phyloP scores from a whole-genome alignment of 1,140 invertebrate genomes.

The Tribolium madens region DNA sequence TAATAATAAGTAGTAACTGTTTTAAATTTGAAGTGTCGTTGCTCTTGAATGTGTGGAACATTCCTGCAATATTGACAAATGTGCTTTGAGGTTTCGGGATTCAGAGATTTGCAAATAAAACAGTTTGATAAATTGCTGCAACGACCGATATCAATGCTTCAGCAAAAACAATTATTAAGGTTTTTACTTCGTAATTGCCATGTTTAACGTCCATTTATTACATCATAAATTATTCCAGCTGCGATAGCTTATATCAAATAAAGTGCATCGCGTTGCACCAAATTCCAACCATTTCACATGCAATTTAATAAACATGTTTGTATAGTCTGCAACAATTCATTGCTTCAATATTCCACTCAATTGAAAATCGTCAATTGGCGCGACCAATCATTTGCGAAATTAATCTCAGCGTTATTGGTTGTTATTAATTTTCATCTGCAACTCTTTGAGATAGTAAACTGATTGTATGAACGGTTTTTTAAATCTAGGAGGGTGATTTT shows the following conservation, averaged over 20 bases:
- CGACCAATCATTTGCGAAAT: constrained; percentile 5
- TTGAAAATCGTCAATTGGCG: constrained; percentile 34
- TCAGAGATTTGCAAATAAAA: not conserved
- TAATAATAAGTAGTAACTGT: no score
- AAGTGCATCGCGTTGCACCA: constrained; percentile 44
- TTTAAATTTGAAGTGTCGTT: no score
- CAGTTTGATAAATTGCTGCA: not conserved
- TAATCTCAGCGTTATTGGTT: constrained; percentile 11
- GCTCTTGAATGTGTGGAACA: no score
- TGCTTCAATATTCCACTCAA: constrained; percentile 23
- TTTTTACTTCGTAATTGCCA: constrained; percentile 46
- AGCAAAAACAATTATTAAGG: constrained; percentile 23
- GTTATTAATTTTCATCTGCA: constrained; percentile 1
- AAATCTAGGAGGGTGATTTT: not conserved
- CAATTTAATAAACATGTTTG: constrained; percentile 30
- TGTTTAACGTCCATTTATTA: constrained; percentile 47
- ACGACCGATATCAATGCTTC: constrained; percentile 7
- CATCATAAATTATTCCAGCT: constrained; percentile 45
- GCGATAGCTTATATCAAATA: constrained; percentile 33
- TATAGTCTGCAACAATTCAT: constrained; percentile 33
- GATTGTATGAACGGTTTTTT: constrained; percentile 20
- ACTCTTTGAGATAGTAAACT: not conserved
- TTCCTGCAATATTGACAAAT: not conserved
- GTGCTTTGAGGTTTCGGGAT: not conserved
- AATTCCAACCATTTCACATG: constrained; percentile 46